Evolutionary conservation across 2,113 vertebrate genomes (phyloP), one percentile per base, ranked within the genome.

Genomic region (Actenoides lindsayi): DNA sequence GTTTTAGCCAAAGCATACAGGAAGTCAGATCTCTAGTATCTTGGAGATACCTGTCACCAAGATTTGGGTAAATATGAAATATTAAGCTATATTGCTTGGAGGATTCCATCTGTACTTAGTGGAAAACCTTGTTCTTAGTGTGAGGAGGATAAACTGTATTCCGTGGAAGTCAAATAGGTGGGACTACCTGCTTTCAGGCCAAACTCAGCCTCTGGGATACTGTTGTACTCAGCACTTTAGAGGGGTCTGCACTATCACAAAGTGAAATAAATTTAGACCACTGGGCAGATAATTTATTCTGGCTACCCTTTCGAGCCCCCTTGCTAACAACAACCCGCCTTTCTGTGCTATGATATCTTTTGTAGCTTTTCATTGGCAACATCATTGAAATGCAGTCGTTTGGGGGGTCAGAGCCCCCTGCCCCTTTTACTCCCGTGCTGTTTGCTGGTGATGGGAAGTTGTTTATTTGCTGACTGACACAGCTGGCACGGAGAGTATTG

Each of bases 391-490:
- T 5, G 46, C 37, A 13, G 59, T 5, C 4, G 6, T 19, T 73
- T 28, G 35, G 90, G 54, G 54, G 57, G 51, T 9, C 73, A 48
- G 54, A 46, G 21, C 53, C 23, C 57, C 19, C 56, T 23, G 21
- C 11, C 10, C 31, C 13, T 13, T 5, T 18, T 18, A 2, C 76
- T 50, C 39, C 54, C 44, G 5, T 74, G 19, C 30, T 90, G 71
- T 69, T 92, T 83, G 59, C 76, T 93, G 19, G 83, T 16, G 62
- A n/a, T 15, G 82, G 79, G 91, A 5, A 63, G 64, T 87, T 94
- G 90, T 95, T 94, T 93, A 7, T 90, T 27, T 93, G 88, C 4
- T 67, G 95, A 82, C 44, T 94, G 94, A 63, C 82, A 79, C 70
- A 81, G 83, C 86, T 85, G 67, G 48, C 67, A 67, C 3, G 11